Percentiles rank a stretch among this genome's conserved stretches.
phyloP scores from a whole-genome alignment of 2,888 invertebrate species.

The Caenorhabditis sulstoni region DNA sequence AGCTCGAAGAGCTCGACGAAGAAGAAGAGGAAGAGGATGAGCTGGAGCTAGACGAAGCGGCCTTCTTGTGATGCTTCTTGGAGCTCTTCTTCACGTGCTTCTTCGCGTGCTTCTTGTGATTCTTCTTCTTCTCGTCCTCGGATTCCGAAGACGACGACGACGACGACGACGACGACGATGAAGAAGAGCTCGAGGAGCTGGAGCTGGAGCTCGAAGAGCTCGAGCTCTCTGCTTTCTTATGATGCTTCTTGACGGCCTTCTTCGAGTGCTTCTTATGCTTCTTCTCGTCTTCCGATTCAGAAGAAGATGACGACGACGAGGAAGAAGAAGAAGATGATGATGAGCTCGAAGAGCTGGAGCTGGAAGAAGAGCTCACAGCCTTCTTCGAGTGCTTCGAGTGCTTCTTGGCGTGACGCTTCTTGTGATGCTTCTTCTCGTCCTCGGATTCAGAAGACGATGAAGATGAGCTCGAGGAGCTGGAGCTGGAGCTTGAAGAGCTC shows the following conservation, averaged over 20 bases:
- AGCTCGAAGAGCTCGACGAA: conserved; percentile 20
- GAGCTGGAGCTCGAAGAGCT: conserved; percentile 31
- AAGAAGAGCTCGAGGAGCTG: conserved; percentile 25
- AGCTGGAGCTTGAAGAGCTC: conserved; percentile 19
- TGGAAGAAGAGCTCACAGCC: conserved; percentile 13
- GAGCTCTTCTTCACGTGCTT: conserved; percentile 14
- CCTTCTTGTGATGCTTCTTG: conserved; percentile 44
- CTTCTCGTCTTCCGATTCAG: conserved; percentile 51
- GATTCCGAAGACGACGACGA: conserved; percentile 23
- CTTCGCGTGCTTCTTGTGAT: conserved; percentile 10
- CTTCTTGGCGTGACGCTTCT: conserved; percentile 19
- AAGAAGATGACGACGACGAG: conserved; percentile 17
- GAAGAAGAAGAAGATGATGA: background rate
- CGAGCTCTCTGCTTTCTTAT: conserved; percentile 28
- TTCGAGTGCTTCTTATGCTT: conserved; percentile 14
- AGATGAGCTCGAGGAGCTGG: conserved; percentile 5
- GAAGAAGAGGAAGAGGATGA: conserved; percentile 21
- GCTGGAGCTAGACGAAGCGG: conserved; percentile 25
- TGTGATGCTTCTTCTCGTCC: conserved; percentile 35
- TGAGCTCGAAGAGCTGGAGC: conserved; percentile 34
- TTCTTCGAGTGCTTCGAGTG: conserved; percentile 22
- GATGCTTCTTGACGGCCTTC: conserved; percentile 34
- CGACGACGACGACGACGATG: conserved; percentile 16
- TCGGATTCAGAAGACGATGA: conserved; percentile 40
- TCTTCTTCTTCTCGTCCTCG: conserved; percentile 52